phyloP scores from a whole-genome alignment of 2,888 invertebrate genomes.

The Teinopalpus imperialis region DNA sequence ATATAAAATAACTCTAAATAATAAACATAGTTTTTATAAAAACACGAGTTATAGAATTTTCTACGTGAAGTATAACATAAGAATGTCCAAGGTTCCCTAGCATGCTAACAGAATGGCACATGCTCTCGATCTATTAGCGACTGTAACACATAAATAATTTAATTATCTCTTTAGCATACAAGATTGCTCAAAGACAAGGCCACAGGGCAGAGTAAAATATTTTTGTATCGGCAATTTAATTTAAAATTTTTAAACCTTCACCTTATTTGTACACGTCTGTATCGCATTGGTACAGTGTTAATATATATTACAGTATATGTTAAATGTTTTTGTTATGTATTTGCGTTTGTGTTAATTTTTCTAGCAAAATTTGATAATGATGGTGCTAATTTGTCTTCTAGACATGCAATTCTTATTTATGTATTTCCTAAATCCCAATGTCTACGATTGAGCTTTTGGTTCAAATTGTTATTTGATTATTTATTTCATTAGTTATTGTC shows the following conservation, averaged over 20 bases:
- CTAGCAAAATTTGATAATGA: conserved; percentile 5
- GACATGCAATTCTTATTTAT: conserved; percentile 2
- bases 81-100: no score
- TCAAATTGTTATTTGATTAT: conserved; percentile 3
- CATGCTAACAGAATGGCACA: not conserved
- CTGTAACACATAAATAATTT: conserved; percentile 4
- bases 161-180: conserved; percentile 12
- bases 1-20: no score
- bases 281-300: conserved; percentile 8
- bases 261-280: not conserved
- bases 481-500: no score
- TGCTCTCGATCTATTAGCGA: conserved; percentile 2
- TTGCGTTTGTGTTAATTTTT: conserved; percentile 1
- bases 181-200: not conserved
- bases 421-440: not conserved
- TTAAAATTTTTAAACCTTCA: not conserved
- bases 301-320: not conserved
- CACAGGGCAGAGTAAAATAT: conserved; percentile 5
- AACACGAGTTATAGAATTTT: no score
- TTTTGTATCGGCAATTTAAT: conserved; percentile 2
- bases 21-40: no score
- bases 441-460: not conserved
- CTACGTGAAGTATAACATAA: no score
- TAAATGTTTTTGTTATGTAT: not conserved
- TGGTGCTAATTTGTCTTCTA: conserved; percentile 6